Evolutionary conservation across 2,888 invertebrate species (phyloP).

Genomic region (Seira musarum): DNA sequence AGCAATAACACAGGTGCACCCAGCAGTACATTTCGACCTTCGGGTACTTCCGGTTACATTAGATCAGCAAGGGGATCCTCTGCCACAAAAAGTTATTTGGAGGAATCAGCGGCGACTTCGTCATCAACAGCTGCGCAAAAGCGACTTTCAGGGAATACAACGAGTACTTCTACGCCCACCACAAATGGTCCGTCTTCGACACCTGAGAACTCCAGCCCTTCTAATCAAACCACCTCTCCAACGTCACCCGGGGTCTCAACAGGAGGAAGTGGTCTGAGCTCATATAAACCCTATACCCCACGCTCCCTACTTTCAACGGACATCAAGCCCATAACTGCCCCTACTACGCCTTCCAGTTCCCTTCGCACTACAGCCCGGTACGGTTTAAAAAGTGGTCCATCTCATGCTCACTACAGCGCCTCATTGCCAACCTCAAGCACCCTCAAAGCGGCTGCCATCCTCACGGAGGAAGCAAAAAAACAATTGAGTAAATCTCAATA

Average conservation of each 20-base stretch:
- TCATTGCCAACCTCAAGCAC: slow-evolving; percentile 60
- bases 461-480: slow-evolving; percentile 59
- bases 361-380: slow-evolving; percentile 65
- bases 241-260: background rate
- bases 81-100: slow-evolving; percentile 16
- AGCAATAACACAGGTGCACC: background rate
- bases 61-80: slow-evolving; percentile 37
- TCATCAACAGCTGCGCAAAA: slow-evolving; percentile 8
- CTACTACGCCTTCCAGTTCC: slow-evolving; percentile 62
- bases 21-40: slow-evolving; percentile 35
- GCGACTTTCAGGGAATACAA: slow-evolving; percentile 16
- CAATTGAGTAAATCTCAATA: slow-evolving; percentile 52
- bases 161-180: background rate
- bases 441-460: slow-evolving; percentile 43
- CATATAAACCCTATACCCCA: slow-evolving; percentile 43
- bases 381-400: slow-evolving; percentile 64
- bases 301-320: slow-evolving; percentile 29
- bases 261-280: slow-evolving; percentile 34
- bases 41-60: slow-evolving; percentile 46
- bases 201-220: background rate
- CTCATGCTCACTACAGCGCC: slow-evolving; percentile 64
- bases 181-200: background rate
- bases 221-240: background rate
- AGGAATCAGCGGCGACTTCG: slow-evolving; percentile 15
- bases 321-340: slow-evolving; percentile 44